These are phyloP conservation scores for Entomobrya multifasciata DNA, from an alignment of 2,888 invertebrate genomes.

Conservation along the genomic window DNA sequence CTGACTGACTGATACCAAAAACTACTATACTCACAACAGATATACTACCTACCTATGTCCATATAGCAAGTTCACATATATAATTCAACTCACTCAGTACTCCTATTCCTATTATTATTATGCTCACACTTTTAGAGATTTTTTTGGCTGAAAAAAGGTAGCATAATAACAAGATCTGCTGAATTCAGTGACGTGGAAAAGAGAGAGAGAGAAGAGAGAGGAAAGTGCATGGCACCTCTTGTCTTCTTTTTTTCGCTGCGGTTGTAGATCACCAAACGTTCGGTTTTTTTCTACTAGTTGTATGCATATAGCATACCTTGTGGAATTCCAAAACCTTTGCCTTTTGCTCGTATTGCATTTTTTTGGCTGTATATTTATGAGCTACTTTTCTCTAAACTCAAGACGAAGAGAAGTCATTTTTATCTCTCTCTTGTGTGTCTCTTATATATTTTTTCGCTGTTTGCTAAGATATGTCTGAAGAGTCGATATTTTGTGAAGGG, in stretches of 20 bases:
- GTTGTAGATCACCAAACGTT: too few relatives aligned
- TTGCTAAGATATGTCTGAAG: neutral
- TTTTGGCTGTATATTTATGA: constrained; percentile 61
- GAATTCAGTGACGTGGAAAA: too few relatives aligned
- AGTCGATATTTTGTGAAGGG: neutral
- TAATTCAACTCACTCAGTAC: too few relatives aligned
- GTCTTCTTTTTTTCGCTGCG: too few relatives aligned
- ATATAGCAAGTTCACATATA: neutral
- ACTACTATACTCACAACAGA: neutral
- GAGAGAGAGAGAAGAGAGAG: too few relatives aligned
- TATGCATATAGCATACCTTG: neutral
- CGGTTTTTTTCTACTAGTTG: too few relatives aligned
- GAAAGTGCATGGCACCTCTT: neutral
- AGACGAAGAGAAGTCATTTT: constrained; percentile 55
- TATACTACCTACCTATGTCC: neutral
- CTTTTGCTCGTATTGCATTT: neutral
- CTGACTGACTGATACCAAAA: constrained; percentile 55
- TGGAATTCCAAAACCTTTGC: too few relatives aligned
- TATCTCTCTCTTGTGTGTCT: constrained; percentile 32
- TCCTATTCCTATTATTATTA: too few relatives aligned
- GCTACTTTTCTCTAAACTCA: neutral
- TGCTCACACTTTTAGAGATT: too few relatives aligned
- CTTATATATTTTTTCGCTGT: neutral
- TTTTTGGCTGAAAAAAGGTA: too few relatives aligned
- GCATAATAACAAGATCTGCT: too few relatives aligned